phyloP scores from a whole-genome alignment of 2,797 vertebrate species.

The Argya squamiceps region DNA sequence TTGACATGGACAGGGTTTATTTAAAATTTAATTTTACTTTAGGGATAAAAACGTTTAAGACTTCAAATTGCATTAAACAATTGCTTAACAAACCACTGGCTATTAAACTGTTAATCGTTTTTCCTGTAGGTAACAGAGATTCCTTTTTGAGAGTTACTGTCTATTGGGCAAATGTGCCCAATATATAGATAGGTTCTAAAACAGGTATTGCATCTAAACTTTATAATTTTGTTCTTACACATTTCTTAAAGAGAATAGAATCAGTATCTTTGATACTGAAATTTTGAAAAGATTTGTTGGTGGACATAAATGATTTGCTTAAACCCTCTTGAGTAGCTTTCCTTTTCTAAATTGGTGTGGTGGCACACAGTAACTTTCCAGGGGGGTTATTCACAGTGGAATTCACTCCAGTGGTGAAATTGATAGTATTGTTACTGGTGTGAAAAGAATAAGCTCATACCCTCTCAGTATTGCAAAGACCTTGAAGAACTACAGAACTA shows the following conservation, averaged over 20 bases:
- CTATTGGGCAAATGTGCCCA: not conserved
- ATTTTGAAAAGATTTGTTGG: not conserved
- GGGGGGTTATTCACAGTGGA: not conserved
- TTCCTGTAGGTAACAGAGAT: not conserved
- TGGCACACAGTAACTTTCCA: not conserved
- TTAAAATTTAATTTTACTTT: slow-evolving; percentile 6
- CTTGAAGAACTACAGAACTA: not conserved
- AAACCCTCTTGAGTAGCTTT: not conserved
- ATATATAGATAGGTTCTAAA: not conserved
- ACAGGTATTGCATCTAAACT: not conserved
- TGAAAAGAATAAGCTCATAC: not conserved
- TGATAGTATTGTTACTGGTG: not conserved
- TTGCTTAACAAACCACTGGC: not conserved
- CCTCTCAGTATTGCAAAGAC: not conserved
- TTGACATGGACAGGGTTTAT: not conserved
- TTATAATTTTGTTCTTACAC: not conserved
- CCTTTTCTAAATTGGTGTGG: not conserved
- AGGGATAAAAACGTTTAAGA: not conserved
- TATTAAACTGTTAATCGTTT: not conserved
- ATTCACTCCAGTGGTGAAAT: not conserved
- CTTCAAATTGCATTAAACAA: not conserved
- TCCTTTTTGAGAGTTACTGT: not conserved
- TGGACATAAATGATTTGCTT: not conserved
- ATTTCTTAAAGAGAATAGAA: not conserved
- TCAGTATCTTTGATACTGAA: not conserved